phyloP scores from a whole-genome alignment of 2,797 vertebrate genomes.

The Cottoperca gobio region DNA sequence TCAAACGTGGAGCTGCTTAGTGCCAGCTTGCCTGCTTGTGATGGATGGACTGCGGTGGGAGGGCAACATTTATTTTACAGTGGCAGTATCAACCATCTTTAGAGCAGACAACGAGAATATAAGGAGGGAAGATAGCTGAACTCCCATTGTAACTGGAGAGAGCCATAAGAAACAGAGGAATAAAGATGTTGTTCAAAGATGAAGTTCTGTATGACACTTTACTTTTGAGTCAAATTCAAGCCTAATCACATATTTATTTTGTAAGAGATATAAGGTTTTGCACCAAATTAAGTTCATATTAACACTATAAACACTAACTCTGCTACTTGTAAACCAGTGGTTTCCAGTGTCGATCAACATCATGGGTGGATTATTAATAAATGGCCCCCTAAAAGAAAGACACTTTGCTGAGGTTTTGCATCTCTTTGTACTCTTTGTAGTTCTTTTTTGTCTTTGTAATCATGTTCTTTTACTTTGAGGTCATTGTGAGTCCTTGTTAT shows the following conservation, averaged over 20 bases:
- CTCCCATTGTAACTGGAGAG: slow-evolving; percentile 3
- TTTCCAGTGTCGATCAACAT: no score
- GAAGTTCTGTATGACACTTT: background rate
- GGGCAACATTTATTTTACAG: slow-evolving; percentile 54
- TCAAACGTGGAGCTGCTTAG: slow-evolving; percentile 60
- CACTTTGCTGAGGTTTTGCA: no score
- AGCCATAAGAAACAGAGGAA: slow-evolving; percentile 11
- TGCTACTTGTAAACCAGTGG: background rate
- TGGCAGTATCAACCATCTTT: slow-evolving; percentile 45
- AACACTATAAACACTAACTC: no score
- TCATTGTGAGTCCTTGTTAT: no score
- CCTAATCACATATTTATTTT: background rate
- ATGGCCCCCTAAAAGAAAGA: no score
- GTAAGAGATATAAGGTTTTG: no score
- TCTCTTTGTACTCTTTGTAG: no score
- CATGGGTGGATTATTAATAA: no score
- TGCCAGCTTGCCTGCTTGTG: slow-evolving; percentile 48
- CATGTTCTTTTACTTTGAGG: no score
- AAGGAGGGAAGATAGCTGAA: slow-evolving; percentile 9
- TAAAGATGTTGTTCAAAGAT: background rate
- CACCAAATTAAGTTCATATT: background rate
- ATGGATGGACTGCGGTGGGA: slow-evolving; percentile 70
- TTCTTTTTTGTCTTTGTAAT: no score
- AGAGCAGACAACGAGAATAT: slow-evolving; percentile 33
- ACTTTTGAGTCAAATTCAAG: background rate